Evolutionary conservation across 2,888 invertebrate species (phyloP), one percentile per base, ranked within the genome.

Genomic region (Trachelus tabidus): DNA sequence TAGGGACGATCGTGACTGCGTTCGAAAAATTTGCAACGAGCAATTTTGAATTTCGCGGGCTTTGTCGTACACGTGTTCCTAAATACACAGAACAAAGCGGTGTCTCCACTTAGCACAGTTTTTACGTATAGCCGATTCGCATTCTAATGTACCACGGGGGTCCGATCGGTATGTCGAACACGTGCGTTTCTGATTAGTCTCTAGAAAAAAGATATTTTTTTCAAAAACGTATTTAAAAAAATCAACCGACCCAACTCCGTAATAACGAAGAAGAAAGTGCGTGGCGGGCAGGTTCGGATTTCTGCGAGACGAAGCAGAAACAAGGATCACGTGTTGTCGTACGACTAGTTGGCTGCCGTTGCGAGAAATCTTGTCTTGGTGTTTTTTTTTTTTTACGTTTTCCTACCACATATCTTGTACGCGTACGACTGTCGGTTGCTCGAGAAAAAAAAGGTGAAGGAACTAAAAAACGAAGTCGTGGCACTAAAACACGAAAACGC

Each of bases 201-300:
- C 0, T 9, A 23, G 9, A 23, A 23, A 6, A 56, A 56, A 56
- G 2, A 56, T 9, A 23, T 23, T 12, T 40, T 12, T 12, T 37
- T 56, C 37, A 37, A 12, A 37, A 37, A 56, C 23, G 9, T 56
- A 23, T 23, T 56, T 6, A 56, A 56, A 56, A 56, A 56, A 9
- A 15, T 15, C 15, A 30, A 69, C 12, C 71, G 3, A 30, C 12
- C 31, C 12, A 11, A 4, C 33, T 3, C 31, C 3, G 34, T 71
- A 79, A 81, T 79, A 77, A 79, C 77, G 79, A 78, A 76, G 79
- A 85, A 85, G 79, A 85, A 85, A 85, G 85, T 86, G 83, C 85
- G 82, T 85, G 74, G 78, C 75, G 83, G 40, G 78, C 56, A 15
- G 79, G 78, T 80, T 85, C 86, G 79, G 80, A 82, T 85, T 85